phyloP scores from a whole-genome alignment of 2,113 vertebrate species.

The Herpetotheres cachinnans region DNA sequence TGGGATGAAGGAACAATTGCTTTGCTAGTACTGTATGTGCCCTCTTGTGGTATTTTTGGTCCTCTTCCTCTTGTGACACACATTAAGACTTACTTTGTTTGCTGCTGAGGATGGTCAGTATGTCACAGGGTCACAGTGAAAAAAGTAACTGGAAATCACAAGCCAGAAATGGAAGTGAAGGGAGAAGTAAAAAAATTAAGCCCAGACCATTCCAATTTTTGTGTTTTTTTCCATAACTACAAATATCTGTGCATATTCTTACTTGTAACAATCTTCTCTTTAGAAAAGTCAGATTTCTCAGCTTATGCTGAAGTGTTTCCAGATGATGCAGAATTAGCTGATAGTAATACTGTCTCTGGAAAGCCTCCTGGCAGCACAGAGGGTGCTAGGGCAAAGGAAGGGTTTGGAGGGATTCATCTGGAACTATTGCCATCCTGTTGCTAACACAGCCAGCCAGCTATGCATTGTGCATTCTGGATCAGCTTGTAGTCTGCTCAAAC shows the following conservation, averaged over 20 bases:
- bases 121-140: not conserved
- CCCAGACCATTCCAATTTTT: not conserved
- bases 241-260: not conserved
- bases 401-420: not conserved
- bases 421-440: not conserved
- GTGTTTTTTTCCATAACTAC: not conserved
- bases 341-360: not conserved
- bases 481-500: not conserved
- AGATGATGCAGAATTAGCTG: not conserved
- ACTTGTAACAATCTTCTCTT: not conserved
- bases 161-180: not conserved
- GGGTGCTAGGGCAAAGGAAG: not conserved
- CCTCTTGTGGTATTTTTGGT: slow-evolving; percentile 50
- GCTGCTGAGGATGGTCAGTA: not conserved
- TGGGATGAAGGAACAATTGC: not conserved
- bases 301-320: not conserved
- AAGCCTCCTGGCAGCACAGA: not conserved
- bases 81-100: not conserved
- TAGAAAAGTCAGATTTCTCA: not conserved
- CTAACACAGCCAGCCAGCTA: not conserved
- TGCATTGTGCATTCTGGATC: not conserved
- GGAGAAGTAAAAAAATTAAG: not conserved
- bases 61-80: not conserved
- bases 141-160: not conserved
- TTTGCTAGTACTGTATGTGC: slow-evolving; percentile 54